Base-by-base conservation (phyloP, 2,113 vertebrate species). In the Himantopus leucocephalus region DNA sequence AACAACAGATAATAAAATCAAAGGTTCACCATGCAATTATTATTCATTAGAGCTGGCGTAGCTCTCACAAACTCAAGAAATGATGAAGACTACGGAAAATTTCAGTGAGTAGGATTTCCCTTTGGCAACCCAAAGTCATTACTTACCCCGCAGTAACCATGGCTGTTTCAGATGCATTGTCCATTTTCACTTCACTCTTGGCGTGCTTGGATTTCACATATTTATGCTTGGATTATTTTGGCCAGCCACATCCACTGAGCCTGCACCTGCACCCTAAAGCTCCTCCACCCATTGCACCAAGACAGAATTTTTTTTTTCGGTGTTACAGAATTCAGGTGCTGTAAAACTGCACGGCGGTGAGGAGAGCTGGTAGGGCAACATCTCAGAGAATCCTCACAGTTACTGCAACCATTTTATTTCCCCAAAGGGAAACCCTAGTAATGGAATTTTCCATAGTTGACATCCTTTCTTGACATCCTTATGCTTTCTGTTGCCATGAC, bases 371-470 rank as follows among this genome's bases (percentile, higher is more conserved):
- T 86, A 91, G 47, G 64, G 12, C 56, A 92, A 68, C 50, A 93
- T 79, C 73, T 84, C 76, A 74, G 66, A 89, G 73, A 87, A 94
- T 66, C 34, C 21, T 88, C 58, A 55, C 15, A 56, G 35, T 60
- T 91, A 93, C 43, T 89, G 84, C 43, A 95, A 50, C 34, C 70
- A 68, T 87, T 89, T 76, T 87, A 16, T 78, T 87, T 30, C 85
- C 66, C 84, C 76, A 82, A 77, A 90, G 45, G 70, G 94, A 94
- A 96, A 82, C n/a, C 39, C 34, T 94, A 71, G 48, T 78, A 81
- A 96, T 95, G 93, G 93, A 97, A 96, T 93, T 97, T 96, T 97
- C 87, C 89, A n/a, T 78, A 91, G 35, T 60, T 91, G 87, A 95
- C 70, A 50, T 96, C 74, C 66, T 90, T 94, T 86, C 74, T 90